Percentiles rank a stretch among this genome's conserved stretches.
phyloP scores from a whole-genome alignment of 2,113 vertebrate genomes.

The Taxidea taxus region DNA sequence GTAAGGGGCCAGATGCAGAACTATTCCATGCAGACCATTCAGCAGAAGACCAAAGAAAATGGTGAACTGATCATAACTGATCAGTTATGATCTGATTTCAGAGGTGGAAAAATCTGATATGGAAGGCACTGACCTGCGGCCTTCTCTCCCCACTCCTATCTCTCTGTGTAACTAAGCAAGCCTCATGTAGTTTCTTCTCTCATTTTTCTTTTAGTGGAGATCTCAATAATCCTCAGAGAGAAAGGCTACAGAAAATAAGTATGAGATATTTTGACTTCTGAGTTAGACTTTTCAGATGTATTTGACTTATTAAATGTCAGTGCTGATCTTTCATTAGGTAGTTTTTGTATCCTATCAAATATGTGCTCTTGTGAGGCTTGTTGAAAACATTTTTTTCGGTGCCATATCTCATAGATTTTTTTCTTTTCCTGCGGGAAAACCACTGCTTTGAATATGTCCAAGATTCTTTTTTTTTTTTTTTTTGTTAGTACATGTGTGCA shows the following conservation, averaged over 20 bases:
- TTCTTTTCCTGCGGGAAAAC: background rate
- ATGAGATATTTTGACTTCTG: background rate
- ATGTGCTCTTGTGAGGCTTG: constrained; percentile 1
- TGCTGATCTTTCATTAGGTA: background rate
- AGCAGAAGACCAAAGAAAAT: constrained; percentile 89
- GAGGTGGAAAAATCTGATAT: constrained; percentile 76
- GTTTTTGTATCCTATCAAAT: background rate
- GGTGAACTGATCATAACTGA: constrained; percentile 80
- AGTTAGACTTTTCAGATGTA: background rate
- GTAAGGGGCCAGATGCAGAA: constrained; percentile 87
- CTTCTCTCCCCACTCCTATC: background rate
- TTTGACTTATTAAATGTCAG: background rate
- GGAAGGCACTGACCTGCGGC: background rate
- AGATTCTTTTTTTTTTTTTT: background rate
- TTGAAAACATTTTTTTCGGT: background rate
- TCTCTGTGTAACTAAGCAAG: background rate
- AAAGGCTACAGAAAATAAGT: background rate
- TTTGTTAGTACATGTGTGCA: background rate
- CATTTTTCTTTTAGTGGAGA: background rate
- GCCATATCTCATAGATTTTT: background rate
- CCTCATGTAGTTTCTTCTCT: background rate
- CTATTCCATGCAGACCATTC: constrained; percentile 86
- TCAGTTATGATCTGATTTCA: constrained; percentile 78
- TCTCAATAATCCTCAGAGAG: background rate
- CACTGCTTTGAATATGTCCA: background rate